These are phyloP conservation scores for Oxystoma pomonae DNA, from an alignment of 2,888 invertebrate genomes.

Conservation along the genomic window DNA sequence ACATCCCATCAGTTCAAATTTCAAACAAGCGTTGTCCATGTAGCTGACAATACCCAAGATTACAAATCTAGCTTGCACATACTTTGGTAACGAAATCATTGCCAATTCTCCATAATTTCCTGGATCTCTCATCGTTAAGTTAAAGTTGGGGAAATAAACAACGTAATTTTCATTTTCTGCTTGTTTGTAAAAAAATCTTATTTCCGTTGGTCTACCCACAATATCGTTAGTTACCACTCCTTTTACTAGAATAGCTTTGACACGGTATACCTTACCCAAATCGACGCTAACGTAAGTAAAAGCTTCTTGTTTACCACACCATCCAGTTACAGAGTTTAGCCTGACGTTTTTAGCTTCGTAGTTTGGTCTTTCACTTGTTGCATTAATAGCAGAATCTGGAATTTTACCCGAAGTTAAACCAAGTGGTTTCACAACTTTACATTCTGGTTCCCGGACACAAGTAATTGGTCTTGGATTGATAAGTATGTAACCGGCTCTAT, in stretches of 20 bases:
- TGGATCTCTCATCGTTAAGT: conserved; percentile 91
- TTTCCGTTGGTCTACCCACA: conserved; percentile 93
- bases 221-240: conserved; percentile 94
- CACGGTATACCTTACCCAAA: conserved; percentile 86
- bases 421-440: conserved; percentile 85
- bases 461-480: conserved; percentile 88
- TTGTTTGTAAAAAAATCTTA: conserved; percentile 95
- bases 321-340: conserved; percentile 88
- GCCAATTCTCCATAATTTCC: conserved; percentile 95
- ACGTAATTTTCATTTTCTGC: conserved; percentile 92
- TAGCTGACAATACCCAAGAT: conserved; percentile 92
- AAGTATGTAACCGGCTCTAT: conserved; percentile 86
- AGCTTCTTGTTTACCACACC: conserved; percentile 96
- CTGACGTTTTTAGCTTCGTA: conserved; percentile 88
- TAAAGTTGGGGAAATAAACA: conserved; percentile 95
- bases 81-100: conserved; percentile 92
- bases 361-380: conserved; percentile 87
- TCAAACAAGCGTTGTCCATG: conserved; percentile 93
- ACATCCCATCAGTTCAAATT: conserved; percentile 95
- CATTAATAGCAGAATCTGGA: conserved; percentile 92
- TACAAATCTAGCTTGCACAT: conserved; percentile 89
- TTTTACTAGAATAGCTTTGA: conserved; percentile 89
- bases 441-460: conserved; percentile 89
- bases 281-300: conserved; percentile 96
- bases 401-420: conserved; percentile 89